Evolutionary conservation across 2,888 invertebrate genomes (phyloP), one percentile per base, ranked within the genome.

Genomic region (Eupithecia centaureata): DNA sequence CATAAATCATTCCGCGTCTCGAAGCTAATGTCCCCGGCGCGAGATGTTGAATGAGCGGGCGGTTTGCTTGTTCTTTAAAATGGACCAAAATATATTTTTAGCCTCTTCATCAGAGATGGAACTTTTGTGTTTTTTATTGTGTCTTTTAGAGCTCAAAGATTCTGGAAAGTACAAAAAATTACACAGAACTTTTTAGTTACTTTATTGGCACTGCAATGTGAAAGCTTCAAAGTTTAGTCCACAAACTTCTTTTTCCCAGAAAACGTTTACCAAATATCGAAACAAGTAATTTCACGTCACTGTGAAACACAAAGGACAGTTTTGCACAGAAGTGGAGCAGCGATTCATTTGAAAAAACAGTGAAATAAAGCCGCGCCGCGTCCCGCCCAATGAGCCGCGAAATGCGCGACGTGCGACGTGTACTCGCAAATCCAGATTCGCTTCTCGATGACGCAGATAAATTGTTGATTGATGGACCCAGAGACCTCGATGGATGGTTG

Each of bases 1-100:
- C 71, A 77, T 76, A 73, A 75, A 77, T 76, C 76, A 77, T 70
- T 52, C 73, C 73, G 72, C 73, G 60, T 73, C 67, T 73, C 62
- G 69, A 66, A 71, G 72, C 67, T 65, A 65, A 68, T 65, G 58
- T 59, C 62, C 63, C 61, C 42, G 28, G 25, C 35, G 32, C 54
- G 35, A 33, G 63, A 59, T 25, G 28, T 35, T 13, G 42, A 61
- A 65, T 33, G 61, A 58, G 51, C 51, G 4, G 54, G 54, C 67
- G 54, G 60, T 63, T 67, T 61, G 56, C 28, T 57, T 62, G 28
- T 52, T 54, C 52, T 60, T 54, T 68, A 18, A 63, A 67, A 61
- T 22, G 60, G 35, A 67, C 63, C 28, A 60, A 63, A 64, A 61
- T 61, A 63, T 64, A 61, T 64, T 68, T 61, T 7, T 28, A n/a